Evolutionary conservation across 1,140 invertebrate species (phyloP).

Genomic region (Rhagoletis zephyria): DNA sequence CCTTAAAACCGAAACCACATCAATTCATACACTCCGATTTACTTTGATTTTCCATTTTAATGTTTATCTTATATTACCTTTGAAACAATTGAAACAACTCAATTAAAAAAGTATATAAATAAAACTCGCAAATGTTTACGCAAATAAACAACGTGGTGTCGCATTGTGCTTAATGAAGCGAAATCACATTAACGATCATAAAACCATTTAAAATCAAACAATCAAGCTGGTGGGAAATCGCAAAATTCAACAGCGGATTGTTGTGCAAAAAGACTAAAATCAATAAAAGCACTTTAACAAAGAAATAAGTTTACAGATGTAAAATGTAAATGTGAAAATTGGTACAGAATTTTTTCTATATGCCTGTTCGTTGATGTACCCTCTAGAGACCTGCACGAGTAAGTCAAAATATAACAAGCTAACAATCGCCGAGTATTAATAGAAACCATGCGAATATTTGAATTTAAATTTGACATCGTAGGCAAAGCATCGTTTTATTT

Average conservation of each 20-base stretch:
- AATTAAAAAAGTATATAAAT: neutral
- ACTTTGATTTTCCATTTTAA: neutral
- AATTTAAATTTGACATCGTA: too few relatives aligned
- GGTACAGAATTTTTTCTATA: neutral
- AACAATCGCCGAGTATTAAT: neutral
- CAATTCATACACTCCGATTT: neutral
- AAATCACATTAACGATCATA: slow-evolving; percentile 6
- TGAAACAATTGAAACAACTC: too few relatives aligned
- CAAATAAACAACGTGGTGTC: neutral
- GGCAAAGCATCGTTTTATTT: neutral
- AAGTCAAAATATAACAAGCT: too few relatives aligned
- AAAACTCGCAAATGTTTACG: neutral
- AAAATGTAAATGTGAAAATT: neutral
- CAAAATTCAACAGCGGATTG: too few relatives aligned
- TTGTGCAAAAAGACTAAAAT: too few relatives aligned
- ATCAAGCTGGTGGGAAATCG: too few relatives aligned
- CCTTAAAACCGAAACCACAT: neutral
- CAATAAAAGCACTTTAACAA: too few relatives aligned
- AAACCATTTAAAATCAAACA: slow-evolving; percentile 29
- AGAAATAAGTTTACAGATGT: neutral
- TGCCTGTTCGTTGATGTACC: neutral
- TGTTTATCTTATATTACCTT: neutral
- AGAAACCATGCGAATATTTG: neutral
- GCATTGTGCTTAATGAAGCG: neutral
- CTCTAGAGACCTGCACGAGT: too few relatives aligned